A percentile compares a stretch with the other conserved stretches of the same genome.
Evolutionary conservation across 2,888 invertebrate species (phyloP).

Genomic region (Rosalia funebris): DNA sequence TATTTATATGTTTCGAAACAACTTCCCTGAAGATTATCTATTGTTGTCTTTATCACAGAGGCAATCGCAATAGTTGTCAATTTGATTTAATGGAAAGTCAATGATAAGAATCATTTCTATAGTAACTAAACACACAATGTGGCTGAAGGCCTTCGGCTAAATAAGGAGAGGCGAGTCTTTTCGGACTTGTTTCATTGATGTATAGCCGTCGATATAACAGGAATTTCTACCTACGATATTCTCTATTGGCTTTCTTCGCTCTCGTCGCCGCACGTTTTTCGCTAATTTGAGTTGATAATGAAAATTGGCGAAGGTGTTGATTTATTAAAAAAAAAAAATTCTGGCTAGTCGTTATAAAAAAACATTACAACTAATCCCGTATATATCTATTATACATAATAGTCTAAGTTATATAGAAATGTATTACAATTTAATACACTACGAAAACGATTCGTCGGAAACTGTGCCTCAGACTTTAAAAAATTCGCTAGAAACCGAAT

Average conservation of each 20-base stretch:
- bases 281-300: background rate
- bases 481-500: too few species aligned
- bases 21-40: conserved; percentile 31
- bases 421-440: too few species aligned
- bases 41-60: conserved; percentile 36
- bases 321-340: too few species aligned
- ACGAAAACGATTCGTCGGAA: too few species aligned
- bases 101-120: conserved; percentile 46
- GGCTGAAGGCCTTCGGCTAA: conserved; percentile 40
- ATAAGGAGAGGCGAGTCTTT: conserved; percentile 40
- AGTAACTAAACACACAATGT: conserved; percentile 27
- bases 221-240: conserved; percentile 37
- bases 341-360: too few species aligned
- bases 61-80: conserved; percentile 40
- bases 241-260: background rate
- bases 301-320: background rate
- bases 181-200: conserved; percentile 40
- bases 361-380: too few species aligned
- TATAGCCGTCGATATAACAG: conserved; percentile 34
- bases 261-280: background rate
- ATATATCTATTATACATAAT: background rate
- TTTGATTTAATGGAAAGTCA: conserved; percentile 42
- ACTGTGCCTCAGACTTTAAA: too few species aligned
- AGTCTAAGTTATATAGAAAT: background rate
- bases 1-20: background rate